Evolutionary conservation across 2,888 invertebrate genomes (phyloP).

Genomic region (Pyrgus malvae): DNA sequence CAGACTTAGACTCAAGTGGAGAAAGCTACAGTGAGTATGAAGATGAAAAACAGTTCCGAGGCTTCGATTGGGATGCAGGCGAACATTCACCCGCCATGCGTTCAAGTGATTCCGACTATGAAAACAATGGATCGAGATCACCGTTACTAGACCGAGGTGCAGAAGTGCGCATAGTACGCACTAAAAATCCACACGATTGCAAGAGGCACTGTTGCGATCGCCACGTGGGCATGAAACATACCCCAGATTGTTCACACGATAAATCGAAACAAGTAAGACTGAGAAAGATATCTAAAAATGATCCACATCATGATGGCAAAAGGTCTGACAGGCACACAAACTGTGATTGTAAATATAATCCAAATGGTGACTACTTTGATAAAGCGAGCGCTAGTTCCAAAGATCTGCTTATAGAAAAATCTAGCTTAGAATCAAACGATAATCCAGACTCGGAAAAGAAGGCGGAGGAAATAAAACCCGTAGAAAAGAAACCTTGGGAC

Average conservation of each 20-base stretch:
- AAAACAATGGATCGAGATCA: constrained; percentile 86
- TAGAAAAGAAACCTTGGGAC: constrained; percentile 73
- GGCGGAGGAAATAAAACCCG: constrained; percentile 48
- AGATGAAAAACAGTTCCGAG: constrained; percentile 79
- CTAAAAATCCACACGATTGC: constrained; percentile 60
- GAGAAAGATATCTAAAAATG: constrained; percentile 65
- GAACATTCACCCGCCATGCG: constrained; percentile 67
- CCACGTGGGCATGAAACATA: constrained; percentile 51
- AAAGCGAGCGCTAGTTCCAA: constrained; percentile 87
- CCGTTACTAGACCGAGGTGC: constrained; percentile 83
- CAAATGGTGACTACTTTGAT: constrained; percentile 77
- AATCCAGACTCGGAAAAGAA: constrained; percentile 59
- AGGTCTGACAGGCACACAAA: constrained; percentile 49
- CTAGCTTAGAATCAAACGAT: constrained; percentile 77
- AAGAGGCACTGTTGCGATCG: constrained; percentile 68
- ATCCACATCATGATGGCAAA: constrained; percentile 51
- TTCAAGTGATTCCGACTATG: constrained; percentile 85
- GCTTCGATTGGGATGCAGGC: constrained; percentile 77
- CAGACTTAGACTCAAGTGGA: constrained; percentile 82
- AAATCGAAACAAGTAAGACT: constrained; percentile 70
- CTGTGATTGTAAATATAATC: constrained; percentile 63
- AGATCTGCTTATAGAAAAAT: constrained; percentile 84
- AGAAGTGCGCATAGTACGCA: constrained; percentile 67
- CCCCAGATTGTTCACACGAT: constrained; percentile 56
- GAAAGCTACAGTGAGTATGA: constrained; percentile 84